phyloP scores from a whole-genome alignment of 2,888 invertebrate species.

The Eupithecia pulchellata region DNA sequence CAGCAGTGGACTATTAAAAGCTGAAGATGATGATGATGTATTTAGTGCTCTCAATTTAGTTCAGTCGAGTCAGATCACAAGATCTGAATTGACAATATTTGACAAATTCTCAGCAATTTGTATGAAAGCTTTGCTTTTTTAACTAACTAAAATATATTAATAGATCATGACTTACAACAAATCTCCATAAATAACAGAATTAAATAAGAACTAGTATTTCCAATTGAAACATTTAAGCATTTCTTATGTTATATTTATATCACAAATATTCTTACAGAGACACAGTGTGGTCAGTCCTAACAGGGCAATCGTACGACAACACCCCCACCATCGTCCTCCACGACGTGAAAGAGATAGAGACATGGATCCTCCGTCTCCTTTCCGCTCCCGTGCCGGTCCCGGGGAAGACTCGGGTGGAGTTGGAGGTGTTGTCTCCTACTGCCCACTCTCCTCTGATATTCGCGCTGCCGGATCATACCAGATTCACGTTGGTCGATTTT shows the following conservation, averaged over 20 bases:
- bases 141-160: no score
- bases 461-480: conserved; percentile 98
- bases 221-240: no score
- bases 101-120: no score
- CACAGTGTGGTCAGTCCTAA: conserved; percentile 98
- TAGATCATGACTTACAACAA: no score
- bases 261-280: conserved; percentile 86
- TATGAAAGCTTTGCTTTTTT: no score
- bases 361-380: conserved; percentile 97
- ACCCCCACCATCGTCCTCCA: conserved; percentile 96
- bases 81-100: neutral
- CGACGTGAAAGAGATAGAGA: conserved; percentile 99
- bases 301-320: conserved; percentile 92
- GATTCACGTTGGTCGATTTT: conserved; percentile 98
- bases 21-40: no score
- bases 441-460: conserved; percentile 95
- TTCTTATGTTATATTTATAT: neutral
- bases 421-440: conserved; percentile 94
- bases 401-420: conserved; percentile 93
- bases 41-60: neutral
- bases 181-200: no score
- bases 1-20: no score
- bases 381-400: conserved; percentile 99
- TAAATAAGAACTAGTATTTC: no score
- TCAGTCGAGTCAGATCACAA: no score